Base-by-base conservation (phyloP, 2,113 vertebrate genomes). In the Neolamprologus cancellatus region DNA sequence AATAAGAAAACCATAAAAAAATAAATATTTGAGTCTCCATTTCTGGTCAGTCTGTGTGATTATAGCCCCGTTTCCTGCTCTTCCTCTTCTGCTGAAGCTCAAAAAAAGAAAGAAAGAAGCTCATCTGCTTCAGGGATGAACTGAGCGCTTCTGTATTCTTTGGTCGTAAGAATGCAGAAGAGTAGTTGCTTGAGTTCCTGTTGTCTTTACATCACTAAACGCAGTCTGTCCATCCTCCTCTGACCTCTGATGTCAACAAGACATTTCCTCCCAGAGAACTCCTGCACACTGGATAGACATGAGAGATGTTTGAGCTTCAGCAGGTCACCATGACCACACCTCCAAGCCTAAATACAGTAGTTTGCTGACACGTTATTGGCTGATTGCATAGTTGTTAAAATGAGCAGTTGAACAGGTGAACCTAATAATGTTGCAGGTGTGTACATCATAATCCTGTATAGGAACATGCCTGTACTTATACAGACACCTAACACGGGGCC, bases 401-500 rank as follows among this genome's bases (percentile, higher is more conserved):
- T 5, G 32, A n/a, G 32, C 32, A 20, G 18, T 20, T 64, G 15
- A 20, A 20, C 32, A 64, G 10, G 59, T 64, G 59, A 2, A 64
- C 17, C 17, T 36, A n/a, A 64, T 64, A 64, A 64, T 34, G 59
- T 30, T n/a, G 30, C 4, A n/a, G 30, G 30, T 64, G 59, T 64
- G 59, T n/a, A 64, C 30, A 12, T n/a, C 10, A 12, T n/a, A n/a
- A 61, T 34, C 30, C 10, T n/a, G 17, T 64, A 0, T 2, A 39
- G 32, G 20, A 20, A 36, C 11, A 20, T 20, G 32, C 18, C 18
- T 66, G 18, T 66, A 5, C 30, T 64, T 13, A 12, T 11, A 36
- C 32, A 36, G 32, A 64, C 5, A 10, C 30, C 59, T 0, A 64
- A 2, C 32, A 20, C 4, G 0, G 6, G 6, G 61, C 10, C 18